phyloP scores from a whole-genome alignment of 2,888 invertebrate species.

The Digitonthophagus gazella region DNA sequence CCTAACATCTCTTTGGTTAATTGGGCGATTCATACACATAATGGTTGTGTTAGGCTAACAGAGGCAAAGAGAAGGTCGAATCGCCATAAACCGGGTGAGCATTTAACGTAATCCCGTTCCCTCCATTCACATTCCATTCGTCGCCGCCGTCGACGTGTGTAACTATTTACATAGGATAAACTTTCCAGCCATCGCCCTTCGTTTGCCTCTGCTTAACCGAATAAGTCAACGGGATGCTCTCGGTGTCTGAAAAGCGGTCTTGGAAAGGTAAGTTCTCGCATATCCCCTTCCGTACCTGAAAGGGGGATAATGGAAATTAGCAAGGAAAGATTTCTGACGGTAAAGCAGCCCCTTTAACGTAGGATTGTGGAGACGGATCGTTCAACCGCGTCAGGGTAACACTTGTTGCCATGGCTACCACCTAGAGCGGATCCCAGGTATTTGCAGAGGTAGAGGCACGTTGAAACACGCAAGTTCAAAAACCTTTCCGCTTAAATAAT shows the following conservation, averaged over 20 bases:
- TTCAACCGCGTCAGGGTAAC: not conserved
- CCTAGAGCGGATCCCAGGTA: not conserved
- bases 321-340: not conserved
- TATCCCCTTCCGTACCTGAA: not conserved
- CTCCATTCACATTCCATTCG: not conserved
- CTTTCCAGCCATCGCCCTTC: not conserved
- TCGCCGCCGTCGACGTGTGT: not conserved
- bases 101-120: not conserved
- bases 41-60: not conserved
- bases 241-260: not conserved
- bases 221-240: not conserved
- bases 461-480: not conserved
- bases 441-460: not conserved
- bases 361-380: not conserved
- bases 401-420: not conserved
- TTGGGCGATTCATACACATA: not conserved
- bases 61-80: not conserved
- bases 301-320: not conserved
- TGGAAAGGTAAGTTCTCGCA: not conserved
- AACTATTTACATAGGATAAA: not conserved
- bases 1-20: no score
- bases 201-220: not conserved
- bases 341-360: not conserved
- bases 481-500: not conserved
- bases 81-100: not conserved